Percentiles rank a stretch among this genome's conserved stretches.
Conservation (phyloP, 2,797 vertebrate species). For the Geotrypetes seraphini region DNA sequence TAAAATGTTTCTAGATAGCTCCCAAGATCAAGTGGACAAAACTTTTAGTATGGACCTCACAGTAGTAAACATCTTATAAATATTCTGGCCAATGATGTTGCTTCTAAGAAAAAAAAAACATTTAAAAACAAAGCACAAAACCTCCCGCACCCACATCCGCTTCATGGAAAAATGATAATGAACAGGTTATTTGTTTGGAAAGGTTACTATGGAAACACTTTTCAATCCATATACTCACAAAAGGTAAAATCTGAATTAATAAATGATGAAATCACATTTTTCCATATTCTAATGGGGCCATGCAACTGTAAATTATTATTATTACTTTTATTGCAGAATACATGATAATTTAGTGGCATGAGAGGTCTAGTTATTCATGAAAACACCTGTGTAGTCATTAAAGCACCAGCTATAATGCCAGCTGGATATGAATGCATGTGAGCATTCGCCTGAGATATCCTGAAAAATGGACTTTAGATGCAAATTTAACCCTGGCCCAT, state of each 20-base stretch:
- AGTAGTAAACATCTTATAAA: slow-evolving; percentile 28
- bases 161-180: slow-evolving; percentile 53
- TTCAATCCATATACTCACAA: slow-evolving; percentile 58
- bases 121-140: slow-evolving; percentile 46
- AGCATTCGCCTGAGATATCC: slow-evolving; percentile 29
- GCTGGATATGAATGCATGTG: slow-evolving; percentile 28
- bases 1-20: too few relatives aligned
- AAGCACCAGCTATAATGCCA: slow-evolving; percentile 37
- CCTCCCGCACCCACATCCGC: slow-evolving; percentile 34
- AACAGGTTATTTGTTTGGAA: slow-evolving; percentile 57
- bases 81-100: slow-evolving; percentile 23
- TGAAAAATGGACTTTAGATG: slow-evolving; percentile 31
- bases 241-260: slow-evolving; percentile 69
- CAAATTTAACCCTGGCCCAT: slow-evolving; percentile 24
- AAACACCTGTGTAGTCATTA: slow-evolving; percentile 47
- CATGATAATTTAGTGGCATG: slow-evolving; percentile 23
- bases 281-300: slow-evolving; percentile 51
- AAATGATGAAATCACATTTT: slow-evolving; percentile 54
- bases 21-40: too few relatives aligned
- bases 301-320: slow-evolving; percentile 35
- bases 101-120: slow-evolving; percentile 41
- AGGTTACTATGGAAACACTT: slow-evolving; percentile 67
- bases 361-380: slow-evolving; percentile 42
- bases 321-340: slow-evolving; percentile 47
- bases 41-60: too few relatives aligned